Percentiles rank a stretch among this genome's conserved stretches.
These are phyloP conservation scores for Polyergus mexicanus DNA, from an alignment of 1,140 invertebrate genomes.

Conservation along the genomic window DNA sequence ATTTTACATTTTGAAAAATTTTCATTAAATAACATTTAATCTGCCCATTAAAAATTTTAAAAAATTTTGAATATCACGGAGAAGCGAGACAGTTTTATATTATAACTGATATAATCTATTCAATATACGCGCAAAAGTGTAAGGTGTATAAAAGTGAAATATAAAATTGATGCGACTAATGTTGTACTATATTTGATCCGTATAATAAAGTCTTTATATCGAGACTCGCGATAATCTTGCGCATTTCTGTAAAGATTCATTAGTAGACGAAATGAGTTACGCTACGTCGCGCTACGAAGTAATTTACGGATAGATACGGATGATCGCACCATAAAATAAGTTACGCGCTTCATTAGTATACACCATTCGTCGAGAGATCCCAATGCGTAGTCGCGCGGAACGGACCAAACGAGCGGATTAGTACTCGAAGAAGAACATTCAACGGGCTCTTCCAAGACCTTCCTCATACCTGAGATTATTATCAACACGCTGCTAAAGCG, in stretches of 20 bases:
- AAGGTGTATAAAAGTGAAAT: neutral
- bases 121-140: neutral
- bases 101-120: neutral
- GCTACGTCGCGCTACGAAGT: neutral
- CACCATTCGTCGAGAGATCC: constrained; percentile 46
- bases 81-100: neutral
- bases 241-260: neutral
- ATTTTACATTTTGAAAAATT: neutral
- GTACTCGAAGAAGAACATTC: constrained; percentile 21
- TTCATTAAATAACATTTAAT: constrained; percentile 6
- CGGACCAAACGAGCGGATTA: constrained; percentile 25
- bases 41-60: neutral
- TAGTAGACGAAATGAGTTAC: constrained; percentile 10
- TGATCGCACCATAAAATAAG: constrained; percentile 44
- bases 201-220: constrained; percentile 24
- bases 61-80: neutral
- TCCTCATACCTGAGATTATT: constrained; percentile 42
- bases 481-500: constrained; percentile 43
- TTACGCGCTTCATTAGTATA: constrained; percentile 45
- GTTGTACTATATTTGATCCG: neutral
- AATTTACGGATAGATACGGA: constrained; percentile 19
- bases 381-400: neutral
- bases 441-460: constrained; percentile 26
- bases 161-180: constrained; percentile 9
- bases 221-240: constrained; percentile 5